Base-by-base conservation (phyloP, 92 coral and sea anemone species). In the Muricea muricata region DNA sequence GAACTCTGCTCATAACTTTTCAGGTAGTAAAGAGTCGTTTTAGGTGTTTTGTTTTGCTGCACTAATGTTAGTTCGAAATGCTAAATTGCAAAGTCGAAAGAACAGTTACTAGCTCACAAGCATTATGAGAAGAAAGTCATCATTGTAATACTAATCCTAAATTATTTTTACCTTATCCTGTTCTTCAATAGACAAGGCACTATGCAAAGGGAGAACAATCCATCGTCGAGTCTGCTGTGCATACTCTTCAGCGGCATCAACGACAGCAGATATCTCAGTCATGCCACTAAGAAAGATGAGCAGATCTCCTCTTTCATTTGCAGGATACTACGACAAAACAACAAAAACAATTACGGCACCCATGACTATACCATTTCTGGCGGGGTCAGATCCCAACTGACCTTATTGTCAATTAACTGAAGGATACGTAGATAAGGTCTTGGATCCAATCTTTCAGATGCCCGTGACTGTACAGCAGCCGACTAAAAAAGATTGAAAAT, bases 141-240 rank as follows among this genome's bases (percentile, higher is more conserved):
- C n/a, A n/a, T n/a, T n/a, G n/a, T n/a, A n/a, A n/a, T n/a, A n/a
- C n/a, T n/a, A n/a, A n/a, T n/a, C n/a, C n/a, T n/a, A n/a, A n/a
- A n/a, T n/a, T n/a, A n/a, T n/a, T n/a, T 20, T 24, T 34, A 96
- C 98, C 94, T 96, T 96, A 81, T 96, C 99, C 73, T 96, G 99
- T 42, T 96, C 99, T 39, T 96, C 99, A 40, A 96, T 97, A 18
- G 99, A 96, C 39, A 96, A 87, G n/a, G 99, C 93, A 80, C 99
- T 96, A 83, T 96, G 99, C 68, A 96, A 90, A 58, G 99, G 94
- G 5, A 96, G 90, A 45, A 92, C 85, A 60, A 96, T 92, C 99
- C 99, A 96, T 24, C 94, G 92, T 57, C 93, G 98, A 75, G 99
- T 92, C 84, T 85, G 94, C 86, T 92, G 96, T 68, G 98, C 98